Percentiles rank a stretch among this genome's conserved stretches.
phyloP scores from a whole-genome alignment of 1,140 invertebrate genomes.

The Cotesia vestalis region DNA sequence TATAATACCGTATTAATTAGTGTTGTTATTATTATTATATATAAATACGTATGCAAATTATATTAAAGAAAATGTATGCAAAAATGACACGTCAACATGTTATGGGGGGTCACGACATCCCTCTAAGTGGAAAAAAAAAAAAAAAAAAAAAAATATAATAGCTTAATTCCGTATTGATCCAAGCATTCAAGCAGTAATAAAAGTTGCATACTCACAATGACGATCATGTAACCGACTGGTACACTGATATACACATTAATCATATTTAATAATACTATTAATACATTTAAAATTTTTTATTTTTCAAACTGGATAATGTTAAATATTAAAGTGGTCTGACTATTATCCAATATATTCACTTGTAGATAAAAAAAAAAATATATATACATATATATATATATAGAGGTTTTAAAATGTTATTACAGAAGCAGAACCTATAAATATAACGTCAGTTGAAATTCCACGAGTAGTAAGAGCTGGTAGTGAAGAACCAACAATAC shows the following conservation, averaged over 20 bases:
- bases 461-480: slow-evolving; percentile 75
- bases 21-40: too few species aligned
- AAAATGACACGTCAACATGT: slow-evolving; percentile 2
- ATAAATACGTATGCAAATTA: too few species aligned
- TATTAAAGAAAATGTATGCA: slow-evolving; percentile 4
- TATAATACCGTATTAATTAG: too few species aligned
- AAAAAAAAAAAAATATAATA: slow-evolving; percentile 44
- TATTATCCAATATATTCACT: too few species aligned
- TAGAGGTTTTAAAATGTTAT: slow-evolving; percentile 24
- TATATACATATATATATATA: background rate
- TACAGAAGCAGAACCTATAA: slow-evolving; percentile 53
- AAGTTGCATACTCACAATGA: background rate
- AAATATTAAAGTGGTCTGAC: too few species aligned
- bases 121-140: slow-evolving; percentile 33
- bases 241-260: slow-evolving; percentile 16
- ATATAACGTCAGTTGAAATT: slow-evolving; percentile 75
- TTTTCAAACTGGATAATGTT: too few species aligned
- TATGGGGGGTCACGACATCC: background rate
- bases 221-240: background rate
- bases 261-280: background rate
- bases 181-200: slow-evolving; percentile 21
- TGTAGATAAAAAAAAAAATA: too few species aligned
- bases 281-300: too few species aligned
- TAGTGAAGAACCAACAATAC: slow-evolving; percentile 70
- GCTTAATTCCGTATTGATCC: slow-evolving; percentile 56